These are phyloP conservation scores for Serripes groenlandicus DNA, from an alignment of 2,888 invertebrate species.

Conservation along the genomic window DNA sequence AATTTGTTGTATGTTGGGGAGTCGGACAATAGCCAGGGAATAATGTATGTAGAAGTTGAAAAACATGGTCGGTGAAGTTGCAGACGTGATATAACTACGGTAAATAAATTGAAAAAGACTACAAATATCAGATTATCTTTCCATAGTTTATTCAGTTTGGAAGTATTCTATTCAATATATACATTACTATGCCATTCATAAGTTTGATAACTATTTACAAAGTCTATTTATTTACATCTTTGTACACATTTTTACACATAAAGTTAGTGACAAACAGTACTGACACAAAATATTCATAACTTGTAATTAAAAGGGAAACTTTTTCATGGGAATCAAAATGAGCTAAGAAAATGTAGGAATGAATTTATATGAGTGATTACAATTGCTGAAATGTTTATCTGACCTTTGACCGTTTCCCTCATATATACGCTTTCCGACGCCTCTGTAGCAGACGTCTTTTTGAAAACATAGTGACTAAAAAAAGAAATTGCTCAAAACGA, in stretches of 20 bases:
- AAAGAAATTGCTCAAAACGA: too few relatives aligned
- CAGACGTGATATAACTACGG: too few relatives aligned
- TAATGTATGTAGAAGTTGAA: too few relatives aligned
- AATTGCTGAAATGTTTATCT: too few relatives aligned
- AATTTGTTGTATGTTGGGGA: too few relatives aligned
- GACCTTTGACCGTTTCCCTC: too few relatives aligned
- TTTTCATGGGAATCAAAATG: background rate
- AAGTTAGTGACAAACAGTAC: background rate
- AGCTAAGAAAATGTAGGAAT: background rate
- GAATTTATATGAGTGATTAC: background rate
- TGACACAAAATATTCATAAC: background rate
- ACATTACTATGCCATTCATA: slow-evolving; percentile 38
- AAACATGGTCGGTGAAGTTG: too few relatives aligned
- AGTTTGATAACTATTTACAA: slow-evolving; percentile 26
- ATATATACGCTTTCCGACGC: too few relatives aligned
- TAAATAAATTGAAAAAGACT: too few relatives aligned
- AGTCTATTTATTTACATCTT: slow-evolving; percentile 11
- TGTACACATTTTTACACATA: slow-evolving; percentile 6
- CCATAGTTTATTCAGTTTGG: slow-evolving; percentile 23
- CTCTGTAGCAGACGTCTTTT: too few relatives aligned
- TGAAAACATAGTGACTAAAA: too few relatives aligned
- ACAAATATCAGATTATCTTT: background rate
- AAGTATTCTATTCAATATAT: slow-evolving; percentile 44
- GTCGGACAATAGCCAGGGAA: too few relatives aligned
- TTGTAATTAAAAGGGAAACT: background rate